Conservation (phyloP, 2,113 vertebrate species). For the Formicarius rufipectus region DNA sequence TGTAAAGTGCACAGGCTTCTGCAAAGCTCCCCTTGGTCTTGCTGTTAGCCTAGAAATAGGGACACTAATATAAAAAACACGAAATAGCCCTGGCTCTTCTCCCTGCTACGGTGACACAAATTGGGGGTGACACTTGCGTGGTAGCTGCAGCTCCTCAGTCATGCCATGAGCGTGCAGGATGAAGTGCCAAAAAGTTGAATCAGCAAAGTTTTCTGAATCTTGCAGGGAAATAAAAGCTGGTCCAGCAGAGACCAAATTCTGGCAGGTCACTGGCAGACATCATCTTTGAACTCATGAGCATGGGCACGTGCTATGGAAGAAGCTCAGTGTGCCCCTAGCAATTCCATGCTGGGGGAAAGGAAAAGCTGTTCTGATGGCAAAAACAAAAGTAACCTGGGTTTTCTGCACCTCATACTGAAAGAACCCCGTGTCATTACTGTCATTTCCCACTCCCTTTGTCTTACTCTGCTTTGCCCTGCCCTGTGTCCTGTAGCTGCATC, state of each 20-base stretch:
- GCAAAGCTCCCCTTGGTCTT: background rate
- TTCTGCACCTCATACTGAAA: background rate
- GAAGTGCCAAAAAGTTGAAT: background rate
- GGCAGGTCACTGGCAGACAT: background rate
- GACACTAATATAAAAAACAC: background rate
- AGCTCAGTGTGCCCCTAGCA: background rate
- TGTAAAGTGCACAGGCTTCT: background rate
- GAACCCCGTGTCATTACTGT: background rate
- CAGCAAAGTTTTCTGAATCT: background rate
- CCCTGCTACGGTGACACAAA: background rate
- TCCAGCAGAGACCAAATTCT: background rate
- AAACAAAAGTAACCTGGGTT: background rate
- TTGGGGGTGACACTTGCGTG: background rate
- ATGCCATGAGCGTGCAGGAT: accelerated
- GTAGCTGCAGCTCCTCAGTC: background rate
- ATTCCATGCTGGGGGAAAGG: background rate
- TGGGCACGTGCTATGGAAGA: background rate
- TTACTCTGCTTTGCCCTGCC: background rate
- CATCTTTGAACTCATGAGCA: background rate
- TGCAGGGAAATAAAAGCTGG: background rate
- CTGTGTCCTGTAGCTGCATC: background rate
- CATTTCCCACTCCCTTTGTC: background rate
- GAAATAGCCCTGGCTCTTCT: background rate
- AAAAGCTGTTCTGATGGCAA: background rate
- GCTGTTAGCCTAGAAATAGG: background rate